phyloP scores from a whole-genome alignment of 2,888 invertebrate species.

The Polydrusus cervinus region DNA sequence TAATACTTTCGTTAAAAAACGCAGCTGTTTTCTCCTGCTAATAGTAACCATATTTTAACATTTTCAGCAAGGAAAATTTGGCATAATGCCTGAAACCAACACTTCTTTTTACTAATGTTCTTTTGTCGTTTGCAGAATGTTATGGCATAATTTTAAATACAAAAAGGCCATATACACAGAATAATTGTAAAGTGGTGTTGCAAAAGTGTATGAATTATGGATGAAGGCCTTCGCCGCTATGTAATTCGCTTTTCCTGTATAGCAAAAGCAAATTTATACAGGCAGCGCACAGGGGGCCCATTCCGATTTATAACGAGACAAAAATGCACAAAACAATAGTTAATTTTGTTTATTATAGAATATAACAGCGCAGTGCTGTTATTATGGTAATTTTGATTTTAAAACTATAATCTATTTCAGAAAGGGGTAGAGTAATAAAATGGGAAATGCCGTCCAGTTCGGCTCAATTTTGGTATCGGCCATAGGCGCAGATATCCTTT shows the following conservation, averaged over 20 bases:
- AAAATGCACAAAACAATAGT: too few species aligned
- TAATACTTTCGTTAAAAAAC: not conserved
- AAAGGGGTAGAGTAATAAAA: too few species aligned
- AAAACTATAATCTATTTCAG: too few species aligned
- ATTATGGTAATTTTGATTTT: too few species aligned
- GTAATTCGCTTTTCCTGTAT: slow-evolving; percentile 37
- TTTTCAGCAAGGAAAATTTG: slow-evolving; percentile 19
- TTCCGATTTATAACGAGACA: too few species aligned
- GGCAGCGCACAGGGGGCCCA: not conserved
- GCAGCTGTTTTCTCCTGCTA: not conserved
- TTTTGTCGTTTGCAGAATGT: slow-evolving; percentile 34
- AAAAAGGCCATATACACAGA: slow-evolving; percentile 36
- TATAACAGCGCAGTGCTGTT: too few species aligned
- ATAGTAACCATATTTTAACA: slow-evolving; percentile 13
- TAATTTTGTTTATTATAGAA: too few species aligned
- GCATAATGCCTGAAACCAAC: not conserved
- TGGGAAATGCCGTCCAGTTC: too few species aligned
- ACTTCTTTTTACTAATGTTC: slow-evolving; percentile 28
- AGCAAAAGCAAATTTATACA: slow-evolving; percentile 16
- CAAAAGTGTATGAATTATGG: slow-evolving; percentile 38
- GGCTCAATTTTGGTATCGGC: too few species aligned
- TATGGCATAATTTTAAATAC: slow-evolving; percentile 35
- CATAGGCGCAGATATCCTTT: too few species aligned
- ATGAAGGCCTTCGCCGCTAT: slow-evolving; percentile 30
- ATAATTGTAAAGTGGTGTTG: slow-evolving; percentile 35